Evolutionary conservation across 2,888 invertebrate species (phyloP), one percentile per base, ranked within the genome.

Genomic region (Sipunculus nudus): DNA sequence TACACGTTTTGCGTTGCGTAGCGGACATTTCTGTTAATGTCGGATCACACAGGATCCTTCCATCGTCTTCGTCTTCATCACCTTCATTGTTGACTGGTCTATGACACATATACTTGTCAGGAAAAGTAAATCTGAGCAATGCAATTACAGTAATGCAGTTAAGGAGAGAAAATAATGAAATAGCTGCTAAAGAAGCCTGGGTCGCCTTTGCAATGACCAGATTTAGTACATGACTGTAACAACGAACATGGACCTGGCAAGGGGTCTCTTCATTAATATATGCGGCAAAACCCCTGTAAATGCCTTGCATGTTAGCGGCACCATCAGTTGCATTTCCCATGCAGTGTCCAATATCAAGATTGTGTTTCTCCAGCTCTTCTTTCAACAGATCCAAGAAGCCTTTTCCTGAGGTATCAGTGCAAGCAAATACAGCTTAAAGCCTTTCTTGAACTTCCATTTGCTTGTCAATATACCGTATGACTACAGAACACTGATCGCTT

Each of bases 261-360:
- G 41, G 53, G 25, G 53, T 21, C 35, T 39, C 53, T 38, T 38
- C 19, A 38, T 40, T 53, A 23, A 53, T 21, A 16, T 16, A 39
- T 38, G 53, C 39, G 23, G 35, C 40, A 23, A 53, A 53, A 4
- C 53, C 41, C 25, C 23, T 53, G 19, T 53, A 53, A 23, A 8
- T 50, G 35, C 50, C 50, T 50, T 35, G 50, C 50, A 50, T 50
- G 19, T 50, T 50, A 25, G 50, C 31, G 19, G 38, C 50, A 50
- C 50, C 38, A 50, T 50, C 50, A 35, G 38, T 50, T 8, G 8
- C 29, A 50, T 50, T 35, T 6, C 31, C 50, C 28, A 50, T 50
- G 21, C 50, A 35, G 6, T 50, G 29, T 21, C n/a, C 21, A 8
- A 29, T 21, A 16, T 50, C 28, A 50, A 50, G 16, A n/a, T 29